Evolutionary conservation across 2,888 invertebrate genomes (phyloP).

Genomic region (Sepiola atlantica): DNA sequence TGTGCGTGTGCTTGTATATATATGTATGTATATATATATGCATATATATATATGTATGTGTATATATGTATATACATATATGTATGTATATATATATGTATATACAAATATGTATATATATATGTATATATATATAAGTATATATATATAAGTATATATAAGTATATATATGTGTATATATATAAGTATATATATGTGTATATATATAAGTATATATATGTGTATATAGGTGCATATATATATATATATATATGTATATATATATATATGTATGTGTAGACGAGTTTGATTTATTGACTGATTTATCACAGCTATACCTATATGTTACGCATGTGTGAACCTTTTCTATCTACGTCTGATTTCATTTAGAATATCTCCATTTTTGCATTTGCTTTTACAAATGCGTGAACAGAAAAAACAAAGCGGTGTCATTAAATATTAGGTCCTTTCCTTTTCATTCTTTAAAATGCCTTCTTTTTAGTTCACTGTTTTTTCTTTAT

Average conservation of each 20-base stretch:
- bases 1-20: neutral
- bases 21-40: slow-evolving; percentile 8
- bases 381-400: neutral
- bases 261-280: neutral
- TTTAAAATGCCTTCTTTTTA: no score
- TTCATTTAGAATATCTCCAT: no score
- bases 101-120: neutral
- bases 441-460: neutral
- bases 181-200: neutral
- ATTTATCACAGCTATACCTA: neutral
- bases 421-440: neutral
- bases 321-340: no score
- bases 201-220: neutral
- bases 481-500: neutral
- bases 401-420: neutral
- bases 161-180: neutral
- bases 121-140: slow-evolving; percentile 37
- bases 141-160: slow-evolving; percentile 37
- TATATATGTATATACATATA: neutral
- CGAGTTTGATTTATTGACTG: neutral
- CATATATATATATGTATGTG: neutral
- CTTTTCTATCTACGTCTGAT: no score
- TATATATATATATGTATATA: neutral
- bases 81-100: neutral
- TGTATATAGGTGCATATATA: neutral